Conservation (phyloP, 1,140 invertebrate species). For the Aphelenchoides avenae region DNA sequence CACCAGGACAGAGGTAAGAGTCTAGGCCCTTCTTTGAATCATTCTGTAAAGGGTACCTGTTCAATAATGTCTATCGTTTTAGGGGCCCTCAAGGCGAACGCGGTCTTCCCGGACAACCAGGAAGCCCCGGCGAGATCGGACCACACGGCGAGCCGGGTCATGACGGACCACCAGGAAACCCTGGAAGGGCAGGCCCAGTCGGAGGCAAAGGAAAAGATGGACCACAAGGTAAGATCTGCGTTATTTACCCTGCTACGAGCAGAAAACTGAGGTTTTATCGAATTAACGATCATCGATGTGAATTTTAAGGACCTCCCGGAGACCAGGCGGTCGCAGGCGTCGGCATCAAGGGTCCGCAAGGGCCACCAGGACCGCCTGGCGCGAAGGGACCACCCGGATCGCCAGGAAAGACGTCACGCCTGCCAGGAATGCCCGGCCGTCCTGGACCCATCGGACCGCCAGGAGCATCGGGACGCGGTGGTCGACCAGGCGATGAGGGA, state of each 20-base stretch:
- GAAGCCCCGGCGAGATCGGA: conserved; percentile 10
- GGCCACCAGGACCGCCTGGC: conserved; percentile 30
- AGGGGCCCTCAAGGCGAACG: conserved; percentile 40
- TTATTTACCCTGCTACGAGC: too few species aligned
- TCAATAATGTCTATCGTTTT: background rate
- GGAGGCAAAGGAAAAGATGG: too few species aligned
- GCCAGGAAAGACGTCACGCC: background rate
- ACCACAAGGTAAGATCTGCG: too few species aligned
- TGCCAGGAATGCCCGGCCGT: conserved; percentile 18
- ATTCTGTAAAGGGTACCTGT: background rate
- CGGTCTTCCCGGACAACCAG: conserved; percentile 23
- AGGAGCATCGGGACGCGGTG: conserved; percentile 8
- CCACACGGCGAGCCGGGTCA: conserved; percentile 11
- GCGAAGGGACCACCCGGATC: conserved; percentile 17
- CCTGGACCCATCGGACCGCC: conserved; percentile 19
- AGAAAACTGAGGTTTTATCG: too few species aligned
- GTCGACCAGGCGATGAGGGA: conserved; percentile 22
- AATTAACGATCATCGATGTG: too few species aligned
- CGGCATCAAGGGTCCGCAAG: conserved; percentile 41
- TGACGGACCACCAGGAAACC: conserved; percentile 6
- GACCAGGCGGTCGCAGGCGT: conserved; percentile 21
- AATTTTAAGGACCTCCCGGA: conserved; percentile 15
- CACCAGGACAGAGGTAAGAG: conserved; percentile 34
- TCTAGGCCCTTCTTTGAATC: background rate
- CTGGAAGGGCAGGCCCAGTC: conserved; percentile 12